Base-by-base conservation (phyloP, 2,797 vertebrate genomes). In the Paratrypauchen microcephalus region DNA sequence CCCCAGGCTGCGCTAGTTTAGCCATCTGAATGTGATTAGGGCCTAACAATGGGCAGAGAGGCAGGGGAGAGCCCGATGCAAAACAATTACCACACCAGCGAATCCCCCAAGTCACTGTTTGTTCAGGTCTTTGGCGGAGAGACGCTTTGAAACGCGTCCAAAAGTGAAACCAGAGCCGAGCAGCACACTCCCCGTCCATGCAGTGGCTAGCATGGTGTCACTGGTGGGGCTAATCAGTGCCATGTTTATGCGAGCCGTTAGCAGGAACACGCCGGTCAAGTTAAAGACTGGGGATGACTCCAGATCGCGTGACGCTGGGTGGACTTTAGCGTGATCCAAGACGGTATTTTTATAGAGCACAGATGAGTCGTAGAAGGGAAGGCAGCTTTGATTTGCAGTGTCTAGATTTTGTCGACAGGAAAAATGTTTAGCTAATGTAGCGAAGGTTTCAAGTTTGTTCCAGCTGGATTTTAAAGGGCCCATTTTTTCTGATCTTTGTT, bases 21-120 rank as follows among this genome's bases (percentile, higher is more conserved):
- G 82, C 84, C 90, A 92, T 90, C 88, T 91, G 91, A 83, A 82
- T 86, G 13, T 85, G 77, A 90, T 93, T 91, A 92, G 77, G 72
- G 72, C 68, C 76, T 83, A 88, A 83, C 79, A 86, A 88, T 80
- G 79, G 78, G 84, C 76, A 76, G 71, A 83, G 84, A 83, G 71
- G 71, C 68, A 75, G 74, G 76, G 85, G 84, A 85, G 85, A 89
- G 79, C 88, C 84, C 60, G 6, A n/a, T 82, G 88, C 78, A 79
- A 78, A 85, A 79, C 85, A 86, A 87, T 87, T 86, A 90, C 79
- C 71, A 68, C 67, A 74, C 74, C 86, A 74, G 73, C 76, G 85
- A 91, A 87, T 88, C 84, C 86, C 83, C 73, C 78, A 83, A 79
- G 83, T 82, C 65, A 69, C 75, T 82, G 79, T 79, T 87, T 87